Percentiles rank a stretch among this genome's conserved stretches.
phyloP scores from a whole-genome alignment of 2,888 invertebrate genomes.

The Ophraella communa region DNA sequence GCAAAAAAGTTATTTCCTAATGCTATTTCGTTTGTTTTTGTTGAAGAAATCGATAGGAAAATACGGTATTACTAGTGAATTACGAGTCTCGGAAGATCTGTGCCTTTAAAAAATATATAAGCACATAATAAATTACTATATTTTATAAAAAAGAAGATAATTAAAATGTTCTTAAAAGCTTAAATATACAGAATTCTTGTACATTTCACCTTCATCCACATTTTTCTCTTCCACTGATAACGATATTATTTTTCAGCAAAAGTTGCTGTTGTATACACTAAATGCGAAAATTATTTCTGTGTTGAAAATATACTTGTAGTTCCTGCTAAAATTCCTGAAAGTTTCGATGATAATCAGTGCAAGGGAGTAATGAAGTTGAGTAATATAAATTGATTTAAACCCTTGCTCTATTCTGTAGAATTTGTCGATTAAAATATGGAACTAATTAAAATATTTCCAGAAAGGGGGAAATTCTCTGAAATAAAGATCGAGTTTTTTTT shows the following conservation, averaged over 20 bases:
- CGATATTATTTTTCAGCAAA: background rate
- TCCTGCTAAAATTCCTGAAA: background rate
- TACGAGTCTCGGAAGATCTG: constrained; percentile 16
- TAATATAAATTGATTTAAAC: no score
- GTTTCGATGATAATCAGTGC: background rate
- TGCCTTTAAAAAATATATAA: constrained; percentile 10
- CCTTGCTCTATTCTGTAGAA: no score
- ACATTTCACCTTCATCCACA: background rate
- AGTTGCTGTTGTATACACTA: background rate
- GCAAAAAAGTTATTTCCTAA: constrained; percentile 41
- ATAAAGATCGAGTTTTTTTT: no score
- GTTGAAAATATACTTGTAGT: background rate
- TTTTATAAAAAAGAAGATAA: no score
- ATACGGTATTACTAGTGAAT: constrained; percentile 21
- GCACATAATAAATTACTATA: constrained; percentile 5
- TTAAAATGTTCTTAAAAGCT: no score
- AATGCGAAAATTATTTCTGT: background rate
- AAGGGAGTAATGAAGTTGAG: background rate
- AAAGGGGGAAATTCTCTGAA: no score
- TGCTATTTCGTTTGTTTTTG: constrained; percentile 35
- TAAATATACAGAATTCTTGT: background rate
- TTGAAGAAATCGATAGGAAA: constrained; percentile 27
- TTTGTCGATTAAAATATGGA: no score
- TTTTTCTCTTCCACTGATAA: background rate
- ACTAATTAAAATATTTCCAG: no score